Evolutionary conservation across 2,113 vertebrate species (phyloP), one percentile per base, ranked within the genome.

Genomic region (Coregonus clupeaformis): DNA sequence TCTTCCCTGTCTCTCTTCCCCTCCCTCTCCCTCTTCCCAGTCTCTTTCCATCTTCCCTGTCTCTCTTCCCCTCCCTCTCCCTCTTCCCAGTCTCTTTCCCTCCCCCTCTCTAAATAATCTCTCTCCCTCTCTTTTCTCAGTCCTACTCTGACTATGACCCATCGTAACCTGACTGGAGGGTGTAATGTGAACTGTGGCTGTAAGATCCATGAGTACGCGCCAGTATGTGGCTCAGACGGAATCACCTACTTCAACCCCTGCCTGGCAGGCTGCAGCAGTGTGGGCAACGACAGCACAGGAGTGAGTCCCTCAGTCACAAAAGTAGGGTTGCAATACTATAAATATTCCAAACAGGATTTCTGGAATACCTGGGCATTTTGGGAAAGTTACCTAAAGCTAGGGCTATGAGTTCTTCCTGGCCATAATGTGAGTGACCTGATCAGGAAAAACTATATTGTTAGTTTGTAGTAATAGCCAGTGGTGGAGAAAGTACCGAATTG

Each of bases 181-280:
- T 99, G 98, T 78, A 99, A 99, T 5, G 98, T 99, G 64, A 98
- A 99, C 86, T 99, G 98, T 36, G 97, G 97, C 32, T 99, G 98
- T 81, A 96, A 90, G 84, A 98, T 95, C 86, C 95, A 99, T 1
- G 97, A 99, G 86, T 99, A 99, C 1, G 94, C 97, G 72, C 98
- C 98, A 5, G 98, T 99, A 65, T 99, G 98, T 77, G 98, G 98
- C 81, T 99, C 98, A 0, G 98, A 99, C 74, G 98, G 98, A 85
- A 99, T 99, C 84, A 99, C 98, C 0, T 99, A 99, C 90, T 99
- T 99, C 78, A 99, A 97, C 91, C 98, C 98, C 77, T 99, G 98
- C 85, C 91, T 99, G 81, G 98, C 98, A 45, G 98, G 98, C 85
- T 99, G 98, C 87, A 90, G 92, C 87, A 94, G 84, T 25, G 93